Base-by-base conservation (phyloP, 2,113 vertebrate species). In the Agelaius phoeniceus region DNA sequence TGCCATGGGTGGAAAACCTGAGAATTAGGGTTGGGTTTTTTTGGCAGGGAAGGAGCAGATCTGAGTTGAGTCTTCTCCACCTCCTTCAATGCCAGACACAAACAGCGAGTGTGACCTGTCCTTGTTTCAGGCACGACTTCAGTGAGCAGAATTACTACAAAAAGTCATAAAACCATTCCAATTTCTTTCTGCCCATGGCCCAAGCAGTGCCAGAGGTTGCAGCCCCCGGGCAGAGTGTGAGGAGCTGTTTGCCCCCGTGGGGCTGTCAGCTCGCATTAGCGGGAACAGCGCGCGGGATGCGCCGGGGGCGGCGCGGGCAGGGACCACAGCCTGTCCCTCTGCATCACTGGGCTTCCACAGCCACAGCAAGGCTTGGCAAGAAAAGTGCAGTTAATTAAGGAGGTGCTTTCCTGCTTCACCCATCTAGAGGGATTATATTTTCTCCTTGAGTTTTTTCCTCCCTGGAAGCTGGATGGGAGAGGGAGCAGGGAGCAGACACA, bases 141-240 rank as follows among this genome's bases (percentile, higher is more conserved):
- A 30, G 51, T 0, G 5, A 78, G 44, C 4, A 2, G 49, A 17
- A 52, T 82, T 24, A 22, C 39, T 30, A 39, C 10, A 62, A 26
- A 77, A 74, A 59, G 24, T 10, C 23, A 37, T 16, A 15, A 78
- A 77, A 17, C 4, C 0, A 0, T 76, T 86, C 48, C 9, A 13
- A 52, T 89, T 75, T n/a, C 43, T 13, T 15, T 58, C 48, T 44
- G 37, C 18, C 51, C 6, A 0, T 3, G 37, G 71, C 33, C 65
- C 3, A 1, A 65, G 76, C 0, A 0, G 48, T 33, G 49, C 58
- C 13, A 0, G 13, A 52, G 78, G 69, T 3, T 7, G n/a, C 74
- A 57, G 78, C 30, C 74, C 31, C 12, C 2, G 0, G 18, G 79
- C 59, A 1, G 49, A 48, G 63, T 11, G 58, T 0, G 16, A 48